phyloP scores from a whole-genome alignment of 1,140 invertebrate genomes.

The Parapsyche elsis region DNA sequence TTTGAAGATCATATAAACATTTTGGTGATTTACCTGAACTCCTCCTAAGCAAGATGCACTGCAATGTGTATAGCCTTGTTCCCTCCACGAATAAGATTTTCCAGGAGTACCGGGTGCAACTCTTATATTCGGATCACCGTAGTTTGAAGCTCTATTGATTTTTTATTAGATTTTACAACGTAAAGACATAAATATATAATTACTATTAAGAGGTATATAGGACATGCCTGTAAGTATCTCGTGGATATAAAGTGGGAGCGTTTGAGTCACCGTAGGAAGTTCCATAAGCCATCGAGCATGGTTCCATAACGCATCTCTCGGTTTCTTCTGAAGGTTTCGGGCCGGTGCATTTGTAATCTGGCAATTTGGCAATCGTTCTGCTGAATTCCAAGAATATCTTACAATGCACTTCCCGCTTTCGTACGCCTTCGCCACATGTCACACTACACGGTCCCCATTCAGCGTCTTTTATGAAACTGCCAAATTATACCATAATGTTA shows the following conservation, averaged over 20 bases:
- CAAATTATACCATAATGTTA: slow-evolving; percentile 2
- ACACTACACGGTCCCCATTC: slow-evolving; percentile 91
- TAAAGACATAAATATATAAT: slow-evolving; percentile 7
- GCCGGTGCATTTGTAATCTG: slow-evolving; percentile 88
- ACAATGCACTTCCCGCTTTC: slow-evolving; percentile 84
- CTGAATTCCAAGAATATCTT: slow-evolving; percentile 95
- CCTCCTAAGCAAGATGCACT: slow-evolving; percentile 95
- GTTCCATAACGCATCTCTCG: slow-evolving; percentile 81
- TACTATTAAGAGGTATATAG: background rate
- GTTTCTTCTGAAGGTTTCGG: slow-evolving; percentile 82
- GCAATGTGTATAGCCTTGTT: slow-evolving; percentile 88
- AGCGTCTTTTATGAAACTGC: slow-evolving; percentile 70
- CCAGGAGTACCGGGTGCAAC: slow-evolving; percentile 71
- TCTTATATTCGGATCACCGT: slow-evolving; percentile 62
- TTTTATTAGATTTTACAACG: no score
- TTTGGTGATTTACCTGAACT: slow-evolving; percentile 68
- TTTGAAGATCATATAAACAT: background rate
- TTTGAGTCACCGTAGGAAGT: slow-evolving; percentile 73
- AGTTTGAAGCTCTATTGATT: slow-evolving; percentile 38
- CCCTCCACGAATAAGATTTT: slow-evolving; percentile 85
- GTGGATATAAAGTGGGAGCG: slow-evolving; percentile 59
- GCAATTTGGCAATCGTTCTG: slow-evolving; percentile 83
- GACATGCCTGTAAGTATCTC: slow-evolving; percentile 45
- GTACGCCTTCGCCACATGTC: slow-evolving; percentile 88
- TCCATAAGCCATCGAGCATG: slow-evolving; percentile 76